Base-by-base conservation (phyloP, 1,140 invertebrate species). In the Drosophila trapezifrons region DNA sequence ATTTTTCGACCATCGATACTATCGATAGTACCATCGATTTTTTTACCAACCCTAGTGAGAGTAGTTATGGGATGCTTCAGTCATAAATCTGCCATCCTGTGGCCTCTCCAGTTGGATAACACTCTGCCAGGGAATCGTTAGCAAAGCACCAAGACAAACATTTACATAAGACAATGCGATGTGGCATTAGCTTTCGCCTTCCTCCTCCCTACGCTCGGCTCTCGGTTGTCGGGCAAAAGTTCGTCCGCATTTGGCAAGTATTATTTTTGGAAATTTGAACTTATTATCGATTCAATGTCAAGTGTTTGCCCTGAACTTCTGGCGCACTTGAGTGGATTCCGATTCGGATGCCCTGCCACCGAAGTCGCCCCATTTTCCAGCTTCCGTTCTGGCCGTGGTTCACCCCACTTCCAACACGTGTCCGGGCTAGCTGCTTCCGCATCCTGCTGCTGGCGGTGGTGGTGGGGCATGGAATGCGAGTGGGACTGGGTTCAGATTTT, bases 281-380 rank as follows among this genome's bases (percentile, higher is more conserved):
- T 83, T 80, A 72, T 89, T 87, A 87, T 87, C 77, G 84, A 87
- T 87, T 87, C 73, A 77, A 80, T 83, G 84, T 89, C 84, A 89
- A 89, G 80, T 87, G 62, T 80, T 82, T 87, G 63, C 63, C 64
- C 64, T 77, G 67, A 77, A 82, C 78, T 77, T 76, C 42, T 57
- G 49, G 38, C 47, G 51, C 73, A 55, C 56, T 76, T 65, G 40
- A 49, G 40, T 25, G 51, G 35, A 56, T 58, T 38, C 58, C 43
- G 57, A 25, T 51, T 51, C 37, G 60, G 58, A 38, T 37, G 42
- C n/a, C 40, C 15, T 32, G 35, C 64, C 66, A 45, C 22, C 20
- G 58, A 78, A 81, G 78, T 63, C 70, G 63, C 75, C 76, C 72
- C 47, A 54, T 35, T 56, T 71, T 66, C 72, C 76, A 89, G 66